Percentiles rank a stretch among this genome's conserved stretches.
phyloP scores from a whole-genome alignment of 1,140 invertebrate species.

The Meloidogyne floridensis region DNA sequence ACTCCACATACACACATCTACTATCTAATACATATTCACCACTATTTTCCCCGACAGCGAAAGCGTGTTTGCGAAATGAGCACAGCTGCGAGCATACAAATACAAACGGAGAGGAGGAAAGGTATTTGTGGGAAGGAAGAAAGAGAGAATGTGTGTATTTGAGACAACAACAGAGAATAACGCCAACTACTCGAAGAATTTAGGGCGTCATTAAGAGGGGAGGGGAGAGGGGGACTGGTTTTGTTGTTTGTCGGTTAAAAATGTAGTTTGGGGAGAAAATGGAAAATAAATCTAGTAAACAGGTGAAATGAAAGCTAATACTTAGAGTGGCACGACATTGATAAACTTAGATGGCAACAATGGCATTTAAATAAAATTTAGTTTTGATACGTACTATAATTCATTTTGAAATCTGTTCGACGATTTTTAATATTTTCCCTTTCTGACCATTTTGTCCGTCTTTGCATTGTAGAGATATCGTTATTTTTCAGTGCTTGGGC shows the following conservation, averaged over 20 bases:
- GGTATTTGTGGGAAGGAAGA: background rate
- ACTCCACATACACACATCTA: background rate
- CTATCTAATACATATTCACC: background rate
- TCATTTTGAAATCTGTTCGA: no score
- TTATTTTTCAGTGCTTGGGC: no score
- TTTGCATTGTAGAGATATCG: no score
- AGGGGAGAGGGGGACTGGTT: background rate
- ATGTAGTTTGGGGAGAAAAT: no score
- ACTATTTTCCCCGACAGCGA: background rate
- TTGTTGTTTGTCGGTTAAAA: background rate
- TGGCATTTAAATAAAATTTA: no score
- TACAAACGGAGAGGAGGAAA: background rate
- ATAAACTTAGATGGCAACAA: no score
- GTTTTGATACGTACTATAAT: no score
- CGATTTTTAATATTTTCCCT: no score
- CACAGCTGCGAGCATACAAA: slow-evolving; percentile 8
- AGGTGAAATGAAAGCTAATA: no score
- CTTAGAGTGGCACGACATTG: no score
- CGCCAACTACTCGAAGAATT: slow-evolving; percentile 1
- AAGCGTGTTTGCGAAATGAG: slow-evolving; percentile 5
- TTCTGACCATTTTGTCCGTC: no score
- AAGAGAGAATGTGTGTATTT: background rate
- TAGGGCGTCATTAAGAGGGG: background rate
- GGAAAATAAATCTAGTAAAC: no score
- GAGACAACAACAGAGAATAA: background rate